Conservation (phyloP, 1,140 invertebrate species). For the Monomorium pharaonis region DNA sequence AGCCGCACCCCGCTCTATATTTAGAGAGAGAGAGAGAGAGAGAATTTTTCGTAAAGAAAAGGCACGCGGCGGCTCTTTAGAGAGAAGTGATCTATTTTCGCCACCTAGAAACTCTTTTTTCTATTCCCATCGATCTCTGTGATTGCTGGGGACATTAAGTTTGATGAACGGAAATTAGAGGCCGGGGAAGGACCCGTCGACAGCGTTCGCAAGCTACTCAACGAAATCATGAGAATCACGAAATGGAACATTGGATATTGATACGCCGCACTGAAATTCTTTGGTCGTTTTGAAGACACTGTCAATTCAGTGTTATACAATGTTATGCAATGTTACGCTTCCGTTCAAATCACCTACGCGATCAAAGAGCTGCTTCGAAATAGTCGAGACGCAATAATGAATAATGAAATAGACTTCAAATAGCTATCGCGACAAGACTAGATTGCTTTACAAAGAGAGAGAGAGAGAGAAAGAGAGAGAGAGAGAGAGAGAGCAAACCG, state of each 20-base stretch:
- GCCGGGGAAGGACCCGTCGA: neutral
- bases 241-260: neutral
- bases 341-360: neutral
- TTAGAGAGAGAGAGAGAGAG: conserved; percentile 60
- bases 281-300: neutral
- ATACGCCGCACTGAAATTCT: neutral
- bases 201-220: neutral
- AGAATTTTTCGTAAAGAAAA: conserved; percentile 35
- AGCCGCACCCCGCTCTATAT: conserved; percentile 61
- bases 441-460: neutral
- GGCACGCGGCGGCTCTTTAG: neutral
- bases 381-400: neutral
- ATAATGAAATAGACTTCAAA: conserved; percentile 12
- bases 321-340: neutral
- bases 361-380: neutral
- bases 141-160: neutral
- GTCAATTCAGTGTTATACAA: neutral
- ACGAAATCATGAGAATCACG: neutral
- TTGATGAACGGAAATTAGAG: neutral
- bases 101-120: neutral
- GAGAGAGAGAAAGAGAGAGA: neutral
- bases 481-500: neutral
- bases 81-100: neutral
- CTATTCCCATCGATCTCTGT: neutral
- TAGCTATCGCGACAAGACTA: neutral